A percentile compares a stretch with the other conserved stretches of the same genome.
These are phyloP conservation scores for Tadarida brasiliensis DNA, from an alignment of 2,797 vertebrate species.

Conservation along the genomic window DNA sequence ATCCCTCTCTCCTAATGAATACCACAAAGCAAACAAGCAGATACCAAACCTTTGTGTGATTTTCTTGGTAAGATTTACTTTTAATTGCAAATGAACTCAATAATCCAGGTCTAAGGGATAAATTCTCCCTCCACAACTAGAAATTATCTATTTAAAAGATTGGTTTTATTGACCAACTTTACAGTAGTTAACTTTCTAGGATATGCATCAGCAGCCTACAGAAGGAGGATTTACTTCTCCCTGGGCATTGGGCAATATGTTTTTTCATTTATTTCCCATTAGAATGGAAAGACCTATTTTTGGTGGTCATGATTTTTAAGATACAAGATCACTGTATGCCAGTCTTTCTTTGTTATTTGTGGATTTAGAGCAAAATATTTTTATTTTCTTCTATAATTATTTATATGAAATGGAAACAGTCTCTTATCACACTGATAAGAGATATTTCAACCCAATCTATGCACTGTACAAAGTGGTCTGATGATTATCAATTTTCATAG, in stretches of 20 bases:
- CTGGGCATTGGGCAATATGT: background rate
- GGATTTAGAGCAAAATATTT: background rate
- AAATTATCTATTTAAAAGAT: slow-evolving; percentile 73
- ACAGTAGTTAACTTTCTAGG: slow-evolving; percentile 68
- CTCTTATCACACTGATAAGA: background rate
- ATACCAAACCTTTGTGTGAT: slow-evolving; percentile 43
- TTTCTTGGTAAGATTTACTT: slow-evolving; percentile 74
- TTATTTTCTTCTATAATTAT: background rate
- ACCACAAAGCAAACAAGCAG: background rate
- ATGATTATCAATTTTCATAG: background rate
- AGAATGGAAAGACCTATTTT: slow-evolving; percentile 30
- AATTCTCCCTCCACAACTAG: slow-evolving; percentile 62
- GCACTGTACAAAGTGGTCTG: background rate
- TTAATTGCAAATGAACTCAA: slow-evolving; percentile 67
- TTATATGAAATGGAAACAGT: background rate
- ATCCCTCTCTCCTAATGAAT: background rate
- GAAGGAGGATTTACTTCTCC: slow-evolving; percentile 49
- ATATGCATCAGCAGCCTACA: slow-evolving; percentile 5
- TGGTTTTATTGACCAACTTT: slow-evolving; percentile 73
- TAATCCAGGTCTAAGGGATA: slow-evolving; percentile 64
- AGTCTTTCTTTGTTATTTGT: background rate
- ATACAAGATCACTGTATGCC: background rate
- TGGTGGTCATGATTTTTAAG: background rate
- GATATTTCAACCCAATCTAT: background rate
- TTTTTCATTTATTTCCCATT: background rate